Evolutionary conservation across 2,113 vertebrate species (phyloP).

Genomic region (Sturnira hondurensis): DNA sequence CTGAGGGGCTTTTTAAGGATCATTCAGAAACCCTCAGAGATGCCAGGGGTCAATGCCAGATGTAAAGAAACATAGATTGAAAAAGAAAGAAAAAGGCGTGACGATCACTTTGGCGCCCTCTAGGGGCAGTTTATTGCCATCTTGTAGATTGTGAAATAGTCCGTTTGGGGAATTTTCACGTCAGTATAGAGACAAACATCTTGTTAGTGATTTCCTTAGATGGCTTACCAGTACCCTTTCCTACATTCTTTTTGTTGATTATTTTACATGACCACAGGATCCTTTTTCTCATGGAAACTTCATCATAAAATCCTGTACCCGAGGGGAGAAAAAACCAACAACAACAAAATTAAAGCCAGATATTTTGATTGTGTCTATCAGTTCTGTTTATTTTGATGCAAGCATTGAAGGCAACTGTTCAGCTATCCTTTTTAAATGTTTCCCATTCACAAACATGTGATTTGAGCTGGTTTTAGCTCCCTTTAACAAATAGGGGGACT

Average conservation of each 20-base stretch:
- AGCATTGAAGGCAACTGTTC: slow-evolving; percentile 8
- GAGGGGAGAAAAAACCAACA: background rate
- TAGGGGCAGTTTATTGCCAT: background rate
- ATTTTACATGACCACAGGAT: slow-evolving; percentile 70
- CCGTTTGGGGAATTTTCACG: background rate
- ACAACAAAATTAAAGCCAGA: slow-evolving; percentile 68
- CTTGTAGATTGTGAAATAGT: background rate
- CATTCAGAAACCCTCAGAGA: slow-evolving; percentile 36
- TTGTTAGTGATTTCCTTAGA: slow-evolving; percentile 62
- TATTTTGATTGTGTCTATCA: slow-evolving; percentile 55
- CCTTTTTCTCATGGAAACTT: slow-evolving; percentile 73
- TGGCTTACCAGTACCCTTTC: slow-evolving; percentile 56
- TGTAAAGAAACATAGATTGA: background rate
- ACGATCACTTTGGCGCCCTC: slow-evolving; percentile 36
- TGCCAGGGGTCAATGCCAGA: background rate
- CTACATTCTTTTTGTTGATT: slow-evolving; percentile 66
- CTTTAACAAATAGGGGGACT: background rate
- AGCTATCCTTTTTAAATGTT: background rate
- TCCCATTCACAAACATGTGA: slow-evolving; percentile 35
- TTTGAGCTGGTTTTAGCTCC: background rate
- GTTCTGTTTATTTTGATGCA: slow-evolving; percentile 65
- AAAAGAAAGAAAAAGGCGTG: background rate
- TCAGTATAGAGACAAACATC: slow-evolving; percentile 47
- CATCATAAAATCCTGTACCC: slow-evolving; percentile 62
- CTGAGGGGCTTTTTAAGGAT: slow-evolving; percentile 28